Base-by-base conservation (phyloP, 2,797 vertebrate species). In the Cephalopachus bancanus region DNA sequence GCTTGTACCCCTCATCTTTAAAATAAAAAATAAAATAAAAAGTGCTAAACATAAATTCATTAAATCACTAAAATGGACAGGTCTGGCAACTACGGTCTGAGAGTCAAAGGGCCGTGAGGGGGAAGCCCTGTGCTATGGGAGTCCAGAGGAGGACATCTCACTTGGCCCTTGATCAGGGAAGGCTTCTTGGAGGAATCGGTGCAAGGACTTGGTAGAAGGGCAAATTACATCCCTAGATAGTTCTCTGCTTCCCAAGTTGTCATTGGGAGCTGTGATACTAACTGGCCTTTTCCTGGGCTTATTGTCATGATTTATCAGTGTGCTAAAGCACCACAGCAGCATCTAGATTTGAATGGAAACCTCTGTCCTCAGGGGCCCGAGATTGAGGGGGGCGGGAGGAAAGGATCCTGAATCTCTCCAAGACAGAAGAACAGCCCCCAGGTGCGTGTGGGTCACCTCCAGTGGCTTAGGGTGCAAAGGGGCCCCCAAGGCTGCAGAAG, bases 401-500 rank as follows among this genome's bases (percentile, higher is more conserved):
- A 53, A 55, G 83, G 51, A n/a, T 49, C 53, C 51, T 28, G 55
- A 53, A 22, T 49, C n/a, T 55, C 59, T 57, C 44, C 16, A n/a
- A 75, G 72, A 14, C 6, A 20, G 37, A 55, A 53, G 16, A 59
- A 17, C 10, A 60, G 19, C 74, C 10, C 24, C 44, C 22, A 5
- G 44, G 0, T 0, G 20, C 64, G 30, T 9, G 24, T 3, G 19
- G 37, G 55, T 79, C 22, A 30, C 49, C 71, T 64, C 78, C 9
- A 49, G 65, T 0, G 0, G 64, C 10, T 20, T 5, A 28, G 24
- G 26, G 91, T 76, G 91, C 93, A 64, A 90, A 2, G 94, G 94
- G 80, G n/a, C 51, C 3, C 4, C 65, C 80, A 67, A 83, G 96
- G 93, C 95, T 72, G 65, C 97, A 71, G 51, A 84, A 97, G 95